Conservation (phyloP, 2,113 vertebrate species). For the Steatornis caripensis region DNA sequence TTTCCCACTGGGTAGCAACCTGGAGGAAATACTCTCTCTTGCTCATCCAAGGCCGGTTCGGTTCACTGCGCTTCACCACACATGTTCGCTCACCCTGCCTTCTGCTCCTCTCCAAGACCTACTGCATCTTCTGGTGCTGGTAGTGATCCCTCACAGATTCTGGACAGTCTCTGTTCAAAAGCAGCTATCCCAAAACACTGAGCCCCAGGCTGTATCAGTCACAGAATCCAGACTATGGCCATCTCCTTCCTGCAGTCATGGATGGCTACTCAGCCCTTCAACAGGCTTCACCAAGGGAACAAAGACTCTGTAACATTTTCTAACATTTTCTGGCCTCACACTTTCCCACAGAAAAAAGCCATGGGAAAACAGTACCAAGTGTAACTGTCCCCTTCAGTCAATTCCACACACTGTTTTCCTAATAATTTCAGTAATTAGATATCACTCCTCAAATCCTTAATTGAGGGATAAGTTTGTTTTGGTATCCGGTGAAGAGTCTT, state of each 20-base stretch:
- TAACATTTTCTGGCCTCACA: neutral
- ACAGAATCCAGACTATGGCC: neutral
- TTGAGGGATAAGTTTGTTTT: neutral
- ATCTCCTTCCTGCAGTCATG: neutral
- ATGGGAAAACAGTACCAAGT: neutral
- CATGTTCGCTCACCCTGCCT: neutral
- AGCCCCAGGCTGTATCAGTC: neutral
- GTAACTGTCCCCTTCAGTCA: neutral
- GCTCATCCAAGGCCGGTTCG: neutral
- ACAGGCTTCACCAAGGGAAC: neutral
- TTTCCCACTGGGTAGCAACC: neutral
- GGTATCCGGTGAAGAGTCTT: neutral
- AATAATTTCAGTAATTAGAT: neutral
- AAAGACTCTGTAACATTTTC: neutral
- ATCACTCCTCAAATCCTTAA: neutral
- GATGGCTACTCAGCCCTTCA: neutral
- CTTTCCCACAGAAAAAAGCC: neutral
- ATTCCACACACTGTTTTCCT: neutral
- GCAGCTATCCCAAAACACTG: neutral
- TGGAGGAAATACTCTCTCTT: neutral
- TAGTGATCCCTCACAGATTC: neutral
- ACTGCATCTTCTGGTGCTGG: neutral
- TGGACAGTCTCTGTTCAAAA: neutral
- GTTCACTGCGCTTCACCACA: neutral
- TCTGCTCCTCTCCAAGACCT: neutral